phyloP scores from a whole-genome alignment of 2,888 invertebrate genomes.

The Drymonia ruficornis region DNA sequence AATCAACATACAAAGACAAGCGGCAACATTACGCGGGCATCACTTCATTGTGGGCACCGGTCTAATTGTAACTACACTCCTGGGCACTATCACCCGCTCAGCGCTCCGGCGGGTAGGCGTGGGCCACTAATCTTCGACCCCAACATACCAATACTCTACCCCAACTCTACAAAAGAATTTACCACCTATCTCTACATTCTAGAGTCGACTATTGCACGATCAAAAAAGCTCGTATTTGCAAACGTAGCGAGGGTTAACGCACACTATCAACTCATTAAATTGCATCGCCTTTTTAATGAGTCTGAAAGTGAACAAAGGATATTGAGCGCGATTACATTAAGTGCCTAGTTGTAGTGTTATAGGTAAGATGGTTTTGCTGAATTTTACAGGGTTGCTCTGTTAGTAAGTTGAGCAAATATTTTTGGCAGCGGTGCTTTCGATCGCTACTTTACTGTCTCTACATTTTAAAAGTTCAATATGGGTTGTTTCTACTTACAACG shows the following conservation, averaged over 20 bases:
- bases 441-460: too few species aligned
- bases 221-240: slow-evolving; percentile 64
- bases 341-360: slow-evolving; percentile 76
- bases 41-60: slow-evolving; percentile 84
- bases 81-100: slow-evolving; percentile 83
- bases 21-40: slow-evolving; percentile 80
- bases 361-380: slow-evolving; percentile 62
- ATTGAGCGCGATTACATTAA: slow-evolving; percentile 83
- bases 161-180: slow-evolving; percentile 41
- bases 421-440: too few species aligned
- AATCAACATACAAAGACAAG: slow-evolving; percentile 84
- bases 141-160: slow-evolving; percentile 75
- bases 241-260: slow-evolving; percentile 83
- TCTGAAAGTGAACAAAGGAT: slow-evolving; percentile 85
- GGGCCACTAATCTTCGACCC: slow-evolving; percentile 84
- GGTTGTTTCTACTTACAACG: too few species aligned
- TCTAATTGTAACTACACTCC: slow-evolving; percentile 85
- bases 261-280: slow-evolving; percentile 85
- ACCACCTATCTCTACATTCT: slow-evolving; percentile 40
- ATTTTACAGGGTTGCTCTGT: slow-evolving; percentile 8
- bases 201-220: slow-evolving; percentile 48
- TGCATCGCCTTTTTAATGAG: slow-evolving; percentile 85
- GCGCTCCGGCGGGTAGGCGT: slow-evolving; percentile 82
- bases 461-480: too few species aligned
- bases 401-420: too few species aligned